Conservation (phyloP, 2,888 invertebrate species). For the Cotesia congregata region DNA sequence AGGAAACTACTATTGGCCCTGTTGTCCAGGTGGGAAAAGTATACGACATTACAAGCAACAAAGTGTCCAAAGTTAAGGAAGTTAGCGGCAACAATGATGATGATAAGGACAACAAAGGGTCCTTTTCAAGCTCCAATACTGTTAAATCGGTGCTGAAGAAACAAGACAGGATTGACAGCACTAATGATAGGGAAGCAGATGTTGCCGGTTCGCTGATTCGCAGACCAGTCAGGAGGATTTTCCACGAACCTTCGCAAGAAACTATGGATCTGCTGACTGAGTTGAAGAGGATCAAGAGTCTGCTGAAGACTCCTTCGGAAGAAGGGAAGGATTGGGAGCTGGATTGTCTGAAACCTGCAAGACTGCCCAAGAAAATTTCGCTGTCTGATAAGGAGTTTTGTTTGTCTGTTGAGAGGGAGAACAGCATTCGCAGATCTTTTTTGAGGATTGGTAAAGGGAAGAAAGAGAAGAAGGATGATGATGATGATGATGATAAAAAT, state of each 20-base stretch:
- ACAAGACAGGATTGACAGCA: conserved; percentile 62
- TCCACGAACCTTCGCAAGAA: conserved; percentile 66
- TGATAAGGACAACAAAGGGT: conserved; percentile 48
- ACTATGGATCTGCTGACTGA: conserved; percentile 66
- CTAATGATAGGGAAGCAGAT: conserved; percentile 56
- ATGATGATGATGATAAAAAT: neutral
- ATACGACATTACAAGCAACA: conserved; percentile 32
- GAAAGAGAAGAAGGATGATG: neutral
- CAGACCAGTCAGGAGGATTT: conserved; percentile 56
- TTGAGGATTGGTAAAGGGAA: conserved; percentile 30
- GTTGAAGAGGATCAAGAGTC: conserved; percentile 62
- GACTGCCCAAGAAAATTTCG: conserved; percentile 62
- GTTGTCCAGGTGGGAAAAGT: conserved; percentile 34
- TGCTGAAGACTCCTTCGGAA: conserved; percentile 62
- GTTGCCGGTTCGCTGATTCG: conserved; percentile 53
- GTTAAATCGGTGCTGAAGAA: conserved; percentile 59
- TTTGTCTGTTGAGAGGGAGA: conserved; percentile 65
- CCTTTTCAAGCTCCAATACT: too few species aligned
- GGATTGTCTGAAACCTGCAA: conserved; percentile 52
- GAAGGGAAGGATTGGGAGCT: conserved; percentile 57
- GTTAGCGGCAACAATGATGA: neutral
- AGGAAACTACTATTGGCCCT: conserved; percentile 24
- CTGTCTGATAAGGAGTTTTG: conserved; percentile 67
- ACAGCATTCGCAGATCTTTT: conserved; percentile 58
- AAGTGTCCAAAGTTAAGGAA: neutral